Base-by-base conservation (phyloP, 2,888 invertebrate genomes). In the Fissipunctia ypsillon region DNA sequence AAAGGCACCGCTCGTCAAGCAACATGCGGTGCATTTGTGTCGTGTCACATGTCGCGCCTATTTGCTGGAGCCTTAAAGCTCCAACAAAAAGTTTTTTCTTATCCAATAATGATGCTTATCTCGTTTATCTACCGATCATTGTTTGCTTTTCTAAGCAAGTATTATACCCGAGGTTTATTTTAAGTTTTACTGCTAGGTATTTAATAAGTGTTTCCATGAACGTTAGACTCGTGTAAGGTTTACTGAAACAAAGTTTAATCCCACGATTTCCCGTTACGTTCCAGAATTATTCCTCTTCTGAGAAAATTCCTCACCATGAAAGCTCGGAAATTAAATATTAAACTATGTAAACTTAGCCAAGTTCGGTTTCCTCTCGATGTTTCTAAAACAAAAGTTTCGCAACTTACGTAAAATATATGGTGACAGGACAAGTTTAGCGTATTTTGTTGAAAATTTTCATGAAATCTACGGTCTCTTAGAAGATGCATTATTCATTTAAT, bases 311-410 rank as follows among this genome's bases (percentile, higher is more conserved):
- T 50, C 38, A 66, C 38, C 60, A 41, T 75, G 52, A 35, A 67
- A 54, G 3, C 67, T 54, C 71, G 71, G 67, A 81, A 76, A 81
- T 79, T 76, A 80, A 79, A 80, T 76, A 79, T 79, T 80, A 81
- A 79, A 71, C 79, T 76, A 81, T 71, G 76, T 70, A 38, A 79
- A 81, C 76, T 67, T 67, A 67, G 52, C 5, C 19, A 43, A 71
- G 61, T 56, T 78, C 54, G 68, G 74, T 65, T 78, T 74, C 59
- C 71, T 80, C 76, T 70, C 16, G n/a, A 67, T 76, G 81, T 79
- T 80, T 68, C 76, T 76, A 76, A 81, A 81, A 80, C 76, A 71
- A 76, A 80, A 80, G 81, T 79, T 81, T 76, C 19, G 64, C 64
- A 81, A 81, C 81, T 81, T 71, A 54, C 71, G 64, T 81, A 71